Conservation (phyloP, 2,888 invertebrate species). For the Rhorus exstirpatorius region DNA sequence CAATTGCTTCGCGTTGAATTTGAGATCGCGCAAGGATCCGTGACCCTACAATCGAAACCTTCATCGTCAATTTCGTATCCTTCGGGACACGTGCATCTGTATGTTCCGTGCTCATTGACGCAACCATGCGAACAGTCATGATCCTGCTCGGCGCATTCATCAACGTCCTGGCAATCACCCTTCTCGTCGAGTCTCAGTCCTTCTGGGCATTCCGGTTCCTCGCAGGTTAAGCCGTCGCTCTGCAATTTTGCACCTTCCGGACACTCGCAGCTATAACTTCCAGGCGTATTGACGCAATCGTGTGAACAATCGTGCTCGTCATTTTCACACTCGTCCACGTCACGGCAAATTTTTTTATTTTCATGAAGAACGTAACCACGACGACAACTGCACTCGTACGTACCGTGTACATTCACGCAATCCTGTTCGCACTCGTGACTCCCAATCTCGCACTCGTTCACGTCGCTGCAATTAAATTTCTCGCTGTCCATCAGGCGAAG, state of each 20-base stretch:
- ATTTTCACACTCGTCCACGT: conserved; percentile 85
- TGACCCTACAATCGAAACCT: conserved; percentile 73
- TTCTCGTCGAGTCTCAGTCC: conserved; percentile 76
- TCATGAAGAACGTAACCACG: conserved; percentile 84
- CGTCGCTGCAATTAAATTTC: conserved; percentile 73
- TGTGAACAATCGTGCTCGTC: conserved; percentile 86
- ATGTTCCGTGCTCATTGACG: conserved; percentile 88
- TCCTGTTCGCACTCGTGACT: conserved; percentile 84
- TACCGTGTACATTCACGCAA: conserved; percentile 87
- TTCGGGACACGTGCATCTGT: conserved; percentile 87
- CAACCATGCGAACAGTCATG: conserved; percentile 87
- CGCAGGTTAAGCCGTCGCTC: conserved; percentile 84
- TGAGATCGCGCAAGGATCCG: conserved; percentile 72
- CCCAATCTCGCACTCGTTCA: conserved; percentile 70
- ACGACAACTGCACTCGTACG: conserved; percentile 87
- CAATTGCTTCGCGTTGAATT: conserved; percentile 74
- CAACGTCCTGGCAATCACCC: conserved; percentile 77
- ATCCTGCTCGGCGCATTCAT: conserved; percentile 84
- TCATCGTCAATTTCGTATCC: conserved; percentile 87
- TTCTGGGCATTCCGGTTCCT: conserved; percentile 77
- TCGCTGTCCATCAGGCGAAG: conserved; percentile 75
- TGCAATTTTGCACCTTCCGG: conserved; percentile 77
- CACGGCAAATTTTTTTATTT: conserved; percentile 83
- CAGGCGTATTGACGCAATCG: conserved; percentile 78
- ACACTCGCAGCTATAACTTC: conserved; percentile 84